Evolutionary conservation across 1,140 invertebrate species (phyloP).

Genomic region (Drosophila guanche): DNA sequence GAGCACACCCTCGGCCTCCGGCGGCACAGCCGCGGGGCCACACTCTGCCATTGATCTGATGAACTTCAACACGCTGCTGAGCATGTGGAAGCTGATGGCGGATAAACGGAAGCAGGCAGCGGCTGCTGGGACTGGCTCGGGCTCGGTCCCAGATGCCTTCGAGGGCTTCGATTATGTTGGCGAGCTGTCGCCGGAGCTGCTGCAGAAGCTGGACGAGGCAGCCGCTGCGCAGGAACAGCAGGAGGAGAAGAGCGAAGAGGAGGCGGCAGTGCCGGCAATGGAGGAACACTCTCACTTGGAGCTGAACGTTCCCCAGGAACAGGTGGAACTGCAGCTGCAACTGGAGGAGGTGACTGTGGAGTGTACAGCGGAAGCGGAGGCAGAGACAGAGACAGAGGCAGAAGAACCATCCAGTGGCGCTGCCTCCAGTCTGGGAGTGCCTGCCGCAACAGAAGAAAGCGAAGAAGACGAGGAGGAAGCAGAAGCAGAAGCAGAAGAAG

Average conservation of each 20-base stretch:
- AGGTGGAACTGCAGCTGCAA: not conserved
- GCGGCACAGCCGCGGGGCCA: not conserved
- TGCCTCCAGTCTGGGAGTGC: too few relatives aligned
- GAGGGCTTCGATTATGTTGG: slow-evolving; percentile 58
- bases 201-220: slow-evolving; percentile 61
- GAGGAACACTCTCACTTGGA: not conserved
- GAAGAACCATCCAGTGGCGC: too few relatives aligned
- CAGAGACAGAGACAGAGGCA: too few relatives aligned
- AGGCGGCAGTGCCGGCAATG: not conserved
- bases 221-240: slow-evolving; percentile 9
- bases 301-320: not conserved
- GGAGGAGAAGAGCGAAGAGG: not conserved
- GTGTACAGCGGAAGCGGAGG: too few relatives aligned
- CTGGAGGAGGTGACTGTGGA: slow-evolving; percentile 15
- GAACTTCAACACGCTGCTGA: slow-evolving; percentile 67
- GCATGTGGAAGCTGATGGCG: slow-evolving; percentile 78
- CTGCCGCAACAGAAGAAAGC: not conserved
- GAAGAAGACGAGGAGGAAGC: not conserved
- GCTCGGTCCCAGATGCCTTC: slow-evolving; percentile 11
- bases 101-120: slow-evolving; percentile 68
- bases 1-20: slow-evolving; percentile 14
- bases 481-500: not conserved
- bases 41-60: slow-evolving; percentile 49
- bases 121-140: slow-evolving; percentile 15
- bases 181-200: slow-evolving; percentile 63